Evolutionary conservation across 2,113 vertebrate genomes (phyloP).

Genomic region (Gyps fulvus): DNA sequence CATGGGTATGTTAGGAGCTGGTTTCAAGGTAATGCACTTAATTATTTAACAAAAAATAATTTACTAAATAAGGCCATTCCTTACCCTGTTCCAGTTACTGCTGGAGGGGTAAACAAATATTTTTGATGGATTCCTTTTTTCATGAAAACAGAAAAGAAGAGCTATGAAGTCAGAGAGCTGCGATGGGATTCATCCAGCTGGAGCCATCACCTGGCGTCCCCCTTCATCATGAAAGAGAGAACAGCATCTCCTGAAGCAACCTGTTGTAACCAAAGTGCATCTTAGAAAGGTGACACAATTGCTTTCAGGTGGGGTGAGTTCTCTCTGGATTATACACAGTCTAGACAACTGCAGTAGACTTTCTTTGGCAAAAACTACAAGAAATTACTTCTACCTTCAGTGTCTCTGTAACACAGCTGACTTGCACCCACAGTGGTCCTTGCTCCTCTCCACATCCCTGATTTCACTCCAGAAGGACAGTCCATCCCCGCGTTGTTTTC

Average conservation of each 20-base stretch:
- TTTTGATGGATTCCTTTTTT: not conserved
- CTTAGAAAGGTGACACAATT: not conserved
- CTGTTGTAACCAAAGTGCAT: not conserved
- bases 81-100: not conserved
- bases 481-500: accelerated
- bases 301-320: not conserved
- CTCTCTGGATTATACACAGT: not conserved
- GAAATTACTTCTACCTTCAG: not conserved
- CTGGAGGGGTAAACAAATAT: not conserved
- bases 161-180: not conserved
- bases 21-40: not conserved
- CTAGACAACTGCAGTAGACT: not conserved
- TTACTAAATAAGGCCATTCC: not conserved
- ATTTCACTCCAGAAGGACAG: not conserved
- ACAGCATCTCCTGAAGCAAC: not conserved
- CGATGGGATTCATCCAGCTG: not conserved
- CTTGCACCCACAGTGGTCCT: accelerated
- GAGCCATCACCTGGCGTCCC: not conserved
- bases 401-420: not conserved
- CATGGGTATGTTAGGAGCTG: not conserved
- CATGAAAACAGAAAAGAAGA: not conserved
- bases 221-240: not conserved
- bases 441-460: not conserved
- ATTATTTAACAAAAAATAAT: not conserved
- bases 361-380: not conserved